These are phyloP conservation scores for Synanthedon andrenaeformis DNA, from an alignment of 2,888 invertebrate genomes.

Conservation along the genomic window DNA sequence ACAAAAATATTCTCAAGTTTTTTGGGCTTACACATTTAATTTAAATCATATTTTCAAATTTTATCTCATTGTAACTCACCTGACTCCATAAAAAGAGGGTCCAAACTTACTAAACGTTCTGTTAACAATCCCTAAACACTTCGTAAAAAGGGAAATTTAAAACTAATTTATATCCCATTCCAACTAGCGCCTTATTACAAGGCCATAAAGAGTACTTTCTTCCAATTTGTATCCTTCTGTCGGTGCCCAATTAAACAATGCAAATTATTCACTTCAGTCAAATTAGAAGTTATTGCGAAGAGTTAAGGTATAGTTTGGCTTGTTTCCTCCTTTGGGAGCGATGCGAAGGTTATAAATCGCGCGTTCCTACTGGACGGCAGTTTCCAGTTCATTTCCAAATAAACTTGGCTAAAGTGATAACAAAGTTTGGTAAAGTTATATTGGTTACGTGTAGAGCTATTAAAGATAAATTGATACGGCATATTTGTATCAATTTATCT, in stretches of 20 bases:
- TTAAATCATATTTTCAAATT: no score
- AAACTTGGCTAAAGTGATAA: slow-evolving; percentile 55
- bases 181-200: not conserved
- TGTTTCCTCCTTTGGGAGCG: not conserved
- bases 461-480: not conserved
- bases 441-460: slow-evolving; percentile 15
- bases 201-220: not conserved
- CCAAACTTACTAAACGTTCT: not conserved
- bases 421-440: slow-evolving; percentile 49
- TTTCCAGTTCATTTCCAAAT: slow-evolving; percentile 57
- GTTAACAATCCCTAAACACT: not conserved
- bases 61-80: not conserved
- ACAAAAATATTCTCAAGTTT: no score
- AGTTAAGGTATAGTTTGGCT: not conserved
- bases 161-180: not conserved
- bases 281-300: not conserved
- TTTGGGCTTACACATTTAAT: no score
- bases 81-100: slow-evolving; percentile 1
- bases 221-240: not conserved
- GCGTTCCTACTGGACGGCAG: slow-evolving; percentile 39
- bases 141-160: not conserved
- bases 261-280: not conserved
- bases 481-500: no score
- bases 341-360: slow-evolving; percentile 31
- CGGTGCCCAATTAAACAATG: not conserved